phyloP scores from a whole-genome alignment of 2,797 vertebrate genomes.

The Nyctibius grandis region DNA sequence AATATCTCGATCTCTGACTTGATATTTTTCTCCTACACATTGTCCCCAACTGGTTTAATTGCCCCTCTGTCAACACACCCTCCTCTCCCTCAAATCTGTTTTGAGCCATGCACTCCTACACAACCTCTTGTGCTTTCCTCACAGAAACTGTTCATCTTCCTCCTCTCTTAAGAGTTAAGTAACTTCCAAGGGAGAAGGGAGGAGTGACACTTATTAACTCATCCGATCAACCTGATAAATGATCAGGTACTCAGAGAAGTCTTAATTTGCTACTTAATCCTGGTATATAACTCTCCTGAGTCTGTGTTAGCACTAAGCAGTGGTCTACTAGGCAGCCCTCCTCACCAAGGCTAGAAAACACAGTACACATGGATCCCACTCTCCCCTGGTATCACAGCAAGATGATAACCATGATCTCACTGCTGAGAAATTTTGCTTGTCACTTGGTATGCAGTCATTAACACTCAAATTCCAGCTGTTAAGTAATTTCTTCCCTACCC shows the following conservation, averaged over 20 bases:
- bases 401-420: background rate
- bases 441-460: background rate
- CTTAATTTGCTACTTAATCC: background rate
- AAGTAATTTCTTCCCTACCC: background rate
- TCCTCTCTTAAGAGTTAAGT: slow-evolving; percentile 18
- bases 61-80: slow-evolving; percentile 2
- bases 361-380: background rate
- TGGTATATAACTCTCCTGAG: background rate
- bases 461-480: background rate
- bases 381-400: background rate
- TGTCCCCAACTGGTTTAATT: slow-evolving; percentile 24
- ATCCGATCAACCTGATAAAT: background rate
- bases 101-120: slow-evolving; percentile 27
- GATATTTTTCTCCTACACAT: slow-evolving; percentile 36
- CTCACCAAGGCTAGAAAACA: background rate
- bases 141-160: slow-evolving; percentile 23
- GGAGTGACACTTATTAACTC: background rate
- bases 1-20: background rate
- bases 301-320: background rate
- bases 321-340: background rate
- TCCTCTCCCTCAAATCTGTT: slow-evolving; percentile 34
- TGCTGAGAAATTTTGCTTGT: background rate
- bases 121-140: slow-evolving; percentile 5
- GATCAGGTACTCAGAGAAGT: background rate
- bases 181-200: slow-evolving; percentile 27